Evolutionary conservation across 2,797 vertebrate genomes (phyloP), one percentile per base, ranked within the genome.

Genomic region (Gadopsis marmoratus): DNA sequence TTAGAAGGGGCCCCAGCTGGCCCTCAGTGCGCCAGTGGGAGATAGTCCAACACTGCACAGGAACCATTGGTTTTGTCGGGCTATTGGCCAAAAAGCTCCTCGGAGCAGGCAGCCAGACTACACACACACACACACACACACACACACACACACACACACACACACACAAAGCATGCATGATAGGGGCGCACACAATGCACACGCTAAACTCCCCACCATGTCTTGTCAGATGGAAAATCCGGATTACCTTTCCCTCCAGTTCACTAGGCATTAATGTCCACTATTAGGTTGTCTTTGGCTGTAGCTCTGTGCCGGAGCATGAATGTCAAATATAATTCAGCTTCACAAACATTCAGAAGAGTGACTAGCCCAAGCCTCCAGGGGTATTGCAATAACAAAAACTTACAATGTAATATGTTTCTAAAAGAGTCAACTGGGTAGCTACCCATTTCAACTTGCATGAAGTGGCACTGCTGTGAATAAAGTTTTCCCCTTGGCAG

Each of bases 181-280:
- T 84, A 48, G 60, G 81, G 72, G 56, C 70, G 33, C 53, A 72
- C 50, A 66, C 58, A 67, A 53, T 63, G 76, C 80, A 74, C 81
- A 78, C 84, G 74, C 59, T 50, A 16, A 70, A 71, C 59, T 60
- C 76, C 67, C 78, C 29, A 41, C 74, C 78, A 84, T 86, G 88
- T 88, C 84, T 91, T 88, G 86, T 92, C 93, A 93, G 87, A 92
- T 91, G 92, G 91, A 93, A 95, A 94, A 94, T 89, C 88, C 79
- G 87, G 90, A 92, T 93, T 93, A 93, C 90, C 86, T 92, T 89
- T 89, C 83, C 83, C 84, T 90, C 53, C 81, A 88, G 87, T 92
- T 93, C 89, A 94, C 88, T 71, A 65, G 70, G 83, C 91, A 90
- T 93, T 92, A 88, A 81, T 63, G 81, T 92, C 85, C 84, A 89